Evolutionary conservation across 2,888 invertebrate species (phyloP).

Genomic region (Toxonevra muliebris): DNA sequence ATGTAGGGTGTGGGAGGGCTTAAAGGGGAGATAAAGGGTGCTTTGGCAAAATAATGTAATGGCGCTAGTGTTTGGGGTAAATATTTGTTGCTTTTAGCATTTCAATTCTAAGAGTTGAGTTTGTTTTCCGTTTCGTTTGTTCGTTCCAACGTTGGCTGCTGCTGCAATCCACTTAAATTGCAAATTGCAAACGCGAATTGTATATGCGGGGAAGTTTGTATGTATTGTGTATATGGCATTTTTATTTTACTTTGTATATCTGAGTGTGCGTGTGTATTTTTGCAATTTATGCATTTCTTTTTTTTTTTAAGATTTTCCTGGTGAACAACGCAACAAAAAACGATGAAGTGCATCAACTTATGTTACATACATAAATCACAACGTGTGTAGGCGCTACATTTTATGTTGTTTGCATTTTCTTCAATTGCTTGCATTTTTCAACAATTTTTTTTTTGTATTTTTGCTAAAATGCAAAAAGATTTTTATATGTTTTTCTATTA

Average conservation of each 20-base stretch:
- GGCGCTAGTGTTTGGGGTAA: conserved; percentile 27
- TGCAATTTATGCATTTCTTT: conserved; percentile 7
- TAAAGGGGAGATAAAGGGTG: too few relatives aligned
- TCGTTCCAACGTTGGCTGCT: neutral
- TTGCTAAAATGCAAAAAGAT: too few relatives aligned
- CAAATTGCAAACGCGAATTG: neutral
- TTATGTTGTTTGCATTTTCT: too few relatives aligned
- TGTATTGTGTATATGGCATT: conserved; percentile 6
- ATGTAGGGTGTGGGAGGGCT: neutral
- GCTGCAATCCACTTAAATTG: conserved; percentile 16
- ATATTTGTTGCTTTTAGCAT: conserved; percentile 44
- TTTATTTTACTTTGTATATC: neutral
- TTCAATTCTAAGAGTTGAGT: conserved; percentile 39
- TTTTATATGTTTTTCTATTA: too few relatives aligned
- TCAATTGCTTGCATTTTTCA: too few relatives aligned
- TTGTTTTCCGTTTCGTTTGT: conserved; percentile 28
- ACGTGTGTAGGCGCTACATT: too few relatives aligned
- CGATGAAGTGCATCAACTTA: too few relatives aligned
- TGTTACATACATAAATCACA: too few relatives aligned
- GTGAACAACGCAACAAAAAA: too few relatives aligned
- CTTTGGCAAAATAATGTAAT: neutral
- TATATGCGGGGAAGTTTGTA: conserved; percentile 8
- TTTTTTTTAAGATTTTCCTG: too few relatives aligned
- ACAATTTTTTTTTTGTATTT: too few relatives aligned
- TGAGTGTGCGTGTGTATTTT: neutral